Base-by-base conservation (phyloP, 2,797 vertebrate species). In the Brachymystax lenok region DNA sequence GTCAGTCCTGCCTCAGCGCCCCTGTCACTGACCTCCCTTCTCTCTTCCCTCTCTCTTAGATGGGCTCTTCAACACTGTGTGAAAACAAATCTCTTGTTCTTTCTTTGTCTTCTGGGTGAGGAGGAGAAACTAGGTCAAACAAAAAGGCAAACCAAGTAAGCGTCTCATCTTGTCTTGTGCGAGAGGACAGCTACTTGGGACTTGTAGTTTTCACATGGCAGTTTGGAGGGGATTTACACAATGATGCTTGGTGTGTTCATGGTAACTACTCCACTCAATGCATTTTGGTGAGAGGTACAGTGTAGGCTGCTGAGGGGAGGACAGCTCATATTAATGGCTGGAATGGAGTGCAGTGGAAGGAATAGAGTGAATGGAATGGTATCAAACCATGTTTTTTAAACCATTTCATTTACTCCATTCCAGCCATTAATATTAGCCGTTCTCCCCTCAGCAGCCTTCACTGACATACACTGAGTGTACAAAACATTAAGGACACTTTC, bases 11-110 rank as follows among this genome's bases (percentile, higher is more conserved):
- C 59, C 21, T 27, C 59, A 63, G 80, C 71, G 50, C 79, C 56
- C 83, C 79, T 33, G 73, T 85, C 71, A 16, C 70, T 71, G 50
- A 50, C 50, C 19, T 46, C 33, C 12, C 4, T 24, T 67, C 64
- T 17, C 28, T 17, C 24, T 17, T 30, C 14, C 28, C 64, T 67
- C 28, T 67, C 66, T 33, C 66, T 30, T 5, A 19, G 66, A 33
- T 30, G 16, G 66, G 14, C 56, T 67, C 66, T 8, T 33, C 13
- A 61, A 33, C 28, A 19, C 28, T 8, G 17, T 30, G 30, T 30
- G 30, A 67, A 17, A 67, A 67, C 28, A 67, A 21, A 71, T 28
- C 33, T 27, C 50, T 51, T 51, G 8, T n/a, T 13, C 50, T 12
- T 10, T 27, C 69, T 27, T 51, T 16, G n/a, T 24, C 69, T 56